Conservation (phyloP, 2,888 invertebrate species). For the Zaprionus lineosus region DNA sequence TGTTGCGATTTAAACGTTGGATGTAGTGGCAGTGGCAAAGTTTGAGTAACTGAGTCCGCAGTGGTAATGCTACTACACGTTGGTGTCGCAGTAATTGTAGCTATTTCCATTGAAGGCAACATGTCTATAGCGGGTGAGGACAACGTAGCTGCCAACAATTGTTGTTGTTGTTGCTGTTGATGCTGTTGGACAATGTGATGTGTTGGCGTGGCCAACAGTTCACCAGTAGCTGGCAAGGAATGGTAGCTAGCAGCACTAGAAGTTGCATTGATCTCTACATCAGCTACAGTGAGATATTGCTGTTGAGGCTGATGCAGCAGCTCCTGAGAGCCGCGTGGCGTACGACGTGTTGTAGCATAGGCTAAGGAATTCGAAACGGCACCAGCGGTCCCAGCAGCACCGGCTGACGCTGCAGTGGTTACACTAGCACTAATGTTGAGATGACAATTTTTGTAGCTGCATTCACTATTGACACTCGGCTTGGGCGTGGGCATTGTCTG, state of each 20-base stretch:
- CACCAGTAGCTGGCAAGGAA: slow-evolving; percentile 51
- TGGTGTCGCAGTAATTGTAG: slow-evolving; percentile 59
- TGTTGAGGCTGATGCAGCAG: slow-evolving; percentile 70
- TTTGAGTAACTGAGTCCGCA: slow-evolving; percentile 64
- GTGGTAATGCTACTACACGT: slow-evolving; percentile 28
- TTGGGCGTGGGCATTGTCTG: slow-evolving; percentile 64
- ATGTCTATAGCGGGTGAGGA: slow-evolving; percentile 73
- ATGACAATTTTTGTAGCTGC: slow-evolving; percentile 82
- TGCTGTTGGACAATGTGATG: slow-evolving; percentile 51
- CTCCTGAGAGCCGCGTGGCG: slow-evolving; percentile 70
- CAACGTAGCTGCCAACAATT: slow-evolving; percentile 58
- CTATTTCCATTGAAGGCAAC: slow-evolving; percentile 67
- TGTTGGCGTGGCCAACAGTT: slow-evolving; percentile 69
- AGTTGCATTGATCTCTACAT: slow-evolving; percentile 77
- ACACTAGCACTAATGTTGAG: slow-evolving; percentile 75
- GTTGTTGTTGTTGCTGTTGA: slow-evolving; percentile 47
- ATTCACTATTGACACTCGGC: slow-evolving; percentile 65
- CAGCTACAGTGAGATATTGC: slow-evolving; percentile 79
- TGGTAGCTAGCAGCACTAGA: slow-evolving; percentile 73
- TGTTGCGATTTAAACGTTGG: slow-evolving; percentile 54
- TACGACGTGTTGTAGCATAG: slow-evolving; percentile 54
- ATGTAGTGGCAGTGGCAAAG: slow-evolving; percentile 67
- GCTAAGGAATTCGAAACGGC: slow-evolving; percentile 42
- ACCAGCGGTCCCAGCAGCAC: slow-evolving; percentile 35
- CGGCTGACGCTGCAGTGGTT: slow-evolving; percentile 58